Conservation (phyloP, 2,797 vertebrate genomes). For the Typhlichthys subterraneus region DNA sequence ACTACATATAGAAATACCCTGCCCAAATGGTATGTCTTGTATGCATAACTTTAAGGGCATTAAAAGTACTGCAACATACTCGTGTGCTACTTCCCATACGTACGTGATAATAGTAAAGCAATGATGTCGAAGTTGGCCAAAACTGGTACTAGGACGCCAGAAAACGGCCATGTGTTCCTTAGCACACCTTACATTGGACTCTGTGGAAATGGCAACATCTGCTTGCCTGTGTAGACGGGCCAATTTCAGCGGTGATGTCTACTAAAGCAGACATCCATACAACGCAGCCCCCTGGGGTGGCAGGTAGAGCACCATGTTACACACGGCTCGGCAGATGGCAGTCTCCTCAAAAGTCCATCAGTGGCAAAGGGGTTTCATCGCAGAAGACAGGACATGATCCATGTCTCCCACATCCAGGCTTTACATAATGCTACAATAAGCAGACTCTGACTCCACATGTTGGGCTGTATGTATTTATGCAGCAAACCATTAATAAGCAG, state of each 20-base stretch:
- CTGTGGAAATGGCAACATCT: constrained; percentile 76
- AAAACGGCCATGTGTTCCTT: constrained; percentile 51
- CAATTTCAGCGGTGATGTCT: constrained; percentile 68
- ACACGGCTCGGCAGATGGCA: constrained; percentile 75
- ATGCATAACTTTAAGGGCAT: neutral
- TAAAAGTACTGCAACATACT: neutral
- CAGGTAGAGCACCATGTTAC: constrained; percentile 66
- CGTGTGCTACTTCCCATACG: neutral
- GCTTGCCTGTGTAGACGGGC: constrained; percentile 72
- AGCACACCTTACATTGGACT: constrained; percentile 72
- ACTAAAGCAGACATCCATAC: constrained; percentile 72
- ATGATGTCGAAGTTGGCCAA: constrained; percentile 23
- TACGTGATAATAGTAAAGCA: constrained; percentile 21
- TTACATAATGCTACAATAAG: constrained; percentile 51
- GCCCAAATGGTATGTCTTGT: too few species aligned
- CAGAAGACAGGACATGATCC: constrained; percentile 60
- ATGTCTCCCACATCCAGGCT: constrained; percentile 48
- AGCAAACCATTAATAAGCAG: constrained; percentile 52
- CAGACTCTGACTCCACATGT: constrained; percentile 45
- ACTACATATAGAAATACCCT: too few species aligned
- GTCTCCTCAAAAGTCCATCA: constrained; percentile 70
- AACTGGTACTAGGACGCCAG: constrained; percentile 43
- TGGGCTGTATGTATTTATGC: constrained; percentile 43
- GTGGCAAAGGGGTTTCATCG: constrained; percentile 58
- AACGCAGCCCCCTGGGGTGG: constrained; percentile 67